Evolutionary conservation across 2,113 vertebrate genomes (phyloP).

Genomic region (Emydocephalus ijimae): DNA sequence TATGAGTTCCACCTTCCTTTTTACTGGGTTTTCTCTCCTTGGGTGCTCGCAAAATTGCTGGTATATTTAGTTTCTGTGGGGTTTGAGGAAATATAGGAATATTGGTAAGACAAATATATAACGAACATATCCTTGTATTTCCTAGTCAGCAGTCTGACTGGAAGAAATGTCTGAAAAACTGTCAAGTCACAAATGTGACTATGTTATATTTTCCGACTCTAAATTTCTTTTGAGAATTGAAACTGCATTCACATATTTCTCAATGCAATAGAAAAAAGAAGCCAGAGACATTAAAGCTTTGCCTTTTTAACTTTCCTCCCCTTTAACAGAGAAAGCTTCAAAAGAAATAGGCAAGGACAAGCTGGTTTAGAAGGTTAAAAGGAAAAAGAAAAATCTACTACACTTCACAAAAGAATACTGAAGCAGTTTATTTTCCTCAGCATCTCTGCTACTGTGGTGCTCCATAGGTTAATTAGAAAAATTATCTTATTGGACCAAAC

Average conservation of each 20-base stretch:
- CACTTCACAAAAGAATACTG: conserved; percentile 57
- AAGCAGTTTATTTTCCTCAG: conserved; percentile 65
- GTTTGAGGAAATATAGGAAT: conserved; percentile 63
- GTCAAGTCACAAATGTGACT: conserved; percentile 36
- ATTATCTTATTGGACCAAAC: conserved; percentile 82
- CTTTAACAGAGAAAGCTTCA: conserved; percentile 30
- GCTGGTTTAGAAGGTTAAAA: conserved; percentile 42
- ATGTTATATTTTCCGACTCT: conserved; percentile 16
- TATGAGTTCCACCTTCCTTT: conserved; percentile 91
- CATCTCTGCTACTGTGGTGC: conserved; percentile 68
- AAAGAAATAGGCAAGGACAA: conserved; percentile 36
- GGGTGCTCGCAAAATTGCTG: conserved; percentile 88
- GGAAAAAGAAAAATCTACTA: conserved; percentile 21
- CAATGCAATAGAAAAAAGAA: conserved; percentile 24
- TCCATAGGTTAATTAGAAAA: conserved; percentile 93
- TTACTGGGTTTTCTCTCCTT: conserved; percentile 97
- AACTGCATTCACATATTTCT: neutral
- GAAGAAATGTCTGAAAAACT: conserved; percentile 8
- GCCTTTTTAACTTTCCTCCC: conserved; percentile 13
- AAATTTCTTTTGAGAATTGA: conserved; percentile 19
- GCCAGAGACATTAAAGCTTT: neutral
- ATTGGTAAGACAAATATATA: conserved; percentile 41
- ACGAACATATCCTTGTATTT: conserved; percentile 27
- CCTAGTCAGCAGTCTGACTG: conserved; percentile 1
- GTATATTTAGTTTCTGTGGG: conserved; percentile 87